Evolutionary conservation across 1,140 invertebrate species (phyloP), one percentile per base, ranked within the genome.

Genomic region (Gryon sp.): DNA sequence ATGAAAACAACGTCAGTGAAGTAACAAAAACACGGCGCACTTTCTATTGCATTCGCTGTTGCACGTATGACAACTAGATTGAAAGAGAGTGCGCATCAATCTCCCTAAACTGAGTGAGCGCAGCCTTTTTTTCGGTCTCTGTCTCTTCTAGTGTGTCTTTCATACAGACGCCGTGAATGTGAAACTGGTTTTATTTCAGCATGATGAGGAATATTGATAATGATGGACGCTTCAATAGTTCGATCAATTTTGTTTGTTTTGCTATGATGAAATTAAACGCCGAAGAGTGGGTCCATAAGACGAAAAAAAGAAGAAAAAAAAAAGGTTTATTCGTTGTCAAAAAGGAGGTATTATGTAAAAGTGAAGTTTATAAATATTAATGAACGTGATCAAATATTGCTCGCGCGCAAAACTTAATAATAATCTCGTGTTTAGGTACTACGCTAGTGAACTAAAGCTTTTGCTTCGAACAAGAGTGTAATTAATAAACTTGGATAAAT

Each of bases 1-100:
- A 36, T 59, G 52, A 59, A 69, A 48, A 68, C 43, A 68, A 48
- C 52, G 52, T 45, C 63, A 52, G 30, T 41, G 41, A 22, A 4
- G 28, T 11, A 45, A 66, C 48, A 66, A 66, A 66, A 66, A 66
- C 38, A 19, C 0, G 4, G 36, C 20, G 6, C 7, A 65, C 46
- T 43, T 34, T 52, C 59, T 63, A 45, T 63, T 52, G 22, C 46
- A n/a, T 9, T 53, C 16, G 8, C 28, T 6, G 4, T 19, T 62
- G 30, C 11, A 7, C 18, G 38, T 18, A 28, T n/a, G 8, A 18
- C 7, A 16, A 7, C 4, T 32, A 32, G 4, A 11, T n/a, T 11
- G 9, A 36, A 3, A 22, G 28, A 20, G 15, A 30, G 15, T 2
- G 34, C 11, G 16, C 30, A 46, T n/a, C 8, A n/a, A 40, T 20